Conservation (phyloP, 2,888 invertebrate genomes). For the Drosophila pseudotakahashii region DNA sequence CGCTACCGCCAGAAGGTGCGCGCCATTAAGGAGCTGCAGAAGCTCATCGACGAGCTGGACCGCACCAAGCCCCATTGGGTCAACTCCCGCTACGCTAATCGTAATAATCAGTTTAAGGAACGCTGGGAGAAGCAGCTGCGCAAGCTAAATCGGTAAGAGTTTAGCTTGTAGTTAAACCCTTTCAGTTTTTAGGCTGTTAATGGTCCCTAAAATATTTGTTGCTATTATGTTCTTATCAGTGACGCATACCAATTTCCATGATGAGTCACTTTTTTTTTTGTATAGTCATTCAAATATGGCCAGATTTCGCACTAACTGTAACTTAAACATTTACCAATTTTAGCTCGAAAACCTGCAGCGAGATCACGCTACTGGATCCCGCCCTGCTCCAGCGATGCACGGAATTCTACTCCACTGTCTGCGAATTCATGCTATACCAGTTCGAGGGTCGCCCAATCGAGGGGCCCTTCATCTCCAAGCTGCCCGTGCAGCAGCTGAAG, state of each 20-base stretch:
- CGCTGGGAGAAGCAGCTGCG: constrained; percentile 95
- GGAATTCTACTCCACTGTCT: constrained; percentile 94
- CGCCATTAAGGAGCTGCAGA: constrained; percentile 90
- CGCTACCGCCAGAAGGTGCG: constrained; percentile 91
- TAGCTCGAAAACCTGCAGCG: constrained; percentile 95
- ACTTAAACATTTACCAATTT: neutral
- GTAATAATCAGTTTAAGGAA: constrained; percentile 93
- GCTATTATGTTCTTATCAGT: no score
- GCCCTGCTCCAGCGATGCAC: constrained; percentile 92
- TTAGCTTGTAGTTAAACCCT: neutral
- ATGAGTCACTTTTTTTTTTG: neutral
- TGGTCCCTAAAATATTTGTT: no score
- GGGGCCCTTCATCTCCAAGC: constrained; percentile 84
- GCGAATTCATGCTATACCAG: constrained; percentile 90
- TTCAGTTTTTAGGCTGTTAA: neutral
- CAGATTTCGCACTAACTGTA: no score
- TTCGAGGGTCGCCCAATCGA: constrained; percentile 86
- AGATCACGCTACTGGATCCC: constrained; percentile 94
- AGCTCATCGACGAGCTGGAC: constrained; percentile 93
- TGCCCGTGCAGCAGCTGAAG: constrained; percentile 87
- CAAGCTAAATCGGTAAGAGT: constrained; percentile 87
- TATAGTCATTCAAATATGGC: neutral
- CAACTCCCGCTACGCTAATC: constrained; percentile 89
- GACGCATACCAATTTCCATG: neutral
- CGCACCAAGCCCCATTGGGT: constrained; percentile 93